Base-by-base conservation (phyloP, 2,113 vertebrate species). In the Chamaea fasciata region DNA sequence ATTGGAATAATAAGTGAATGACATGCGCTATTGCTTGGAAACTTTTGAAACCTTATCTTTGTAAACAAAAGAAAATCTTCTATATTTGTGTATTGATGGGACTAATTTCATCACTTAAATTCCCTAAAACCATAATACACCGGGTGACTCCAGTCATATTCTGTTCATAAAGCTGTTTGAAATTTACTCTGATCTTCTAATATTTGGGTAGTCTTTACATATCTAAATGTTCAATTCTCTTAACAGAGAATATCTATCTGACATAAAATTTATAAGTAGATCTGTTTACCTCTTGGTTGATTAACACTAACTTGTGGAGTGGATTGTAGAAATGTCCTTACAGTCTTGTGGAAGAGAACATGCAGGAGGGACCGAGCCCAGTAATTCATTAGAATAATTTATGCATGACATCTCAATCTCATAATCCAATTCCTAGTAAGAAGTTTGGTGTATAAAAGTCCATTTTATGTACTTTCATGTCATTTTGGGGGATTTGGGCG, bases 21-120 rank as follows among this genome's bases (percentile, higher is more conserved):
- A 95, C 87, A 97, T 95, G 94, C 90, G 1, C 91, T 95, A 96
- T 97, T 97, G 90, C 96, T 95, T 94, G 96, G 90, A 97, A 96
- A 92, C 95, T 90, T 97, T 97, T 97, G 95, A 97, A 97, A 97
- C 94, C 76, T 92, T 96, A 97, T 95, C 95, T 96, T 93, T 91
- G 76, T 97, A 97, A 97, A 94, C 93, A 97, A 89, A 94, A 95
- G 63, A 86, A 96, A 96, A 94, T 93, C 82, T 96, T 95, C 87
- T 88, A 46, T 94, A 89, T 95, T 90, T 95, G 76, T 81, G 80
- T 95, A 95, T 93, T 95, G 94, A 95, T 95, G 95, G 94, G 97
- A 95, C 76, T 92, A 91, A 97, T 95, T 97, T 95, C 96, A 95
- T 95, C 92, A 74, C 89, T 96, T 91, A 78, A 77, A 91, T 96